Evolutionary conservation across 2,797 vertebrate genomes (phyloP).

Genomic region (Tenualosa thibaudeaui): DNA sequence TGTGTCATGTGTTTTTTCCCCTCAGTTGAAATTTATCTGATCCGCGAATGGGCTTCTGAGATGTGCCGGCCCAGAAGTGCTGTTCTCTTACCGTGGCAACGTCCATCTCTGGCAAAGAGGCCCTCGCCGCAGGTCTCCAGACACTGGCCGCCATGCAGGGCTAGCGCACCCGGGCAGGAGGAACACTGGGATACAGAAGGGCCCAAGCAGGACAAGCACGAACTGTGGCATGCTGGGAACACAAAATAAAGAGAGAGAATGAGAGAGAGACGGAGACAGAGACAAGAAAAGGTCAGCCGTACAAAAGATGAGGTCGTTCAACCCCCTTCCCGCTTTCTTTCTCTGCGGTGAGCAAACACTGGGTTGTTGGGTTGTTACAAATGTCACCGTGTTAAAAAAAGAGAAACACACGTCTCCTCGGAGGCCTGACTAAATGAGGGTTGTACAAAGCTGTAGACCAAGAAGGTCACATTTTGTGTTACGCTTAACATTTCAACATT

Average conservation of each 20-base stretch:
- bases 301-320: neutral
- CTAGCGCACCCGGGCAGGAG: slow-evolving; percentile 69
- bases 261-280: neutral
- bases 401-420: neutral
- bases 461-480: slow-evolving; percentile 7
- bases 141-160: slow-evolving; percentile 79
- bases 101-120: slow-evolving; percentile 73
- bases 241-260: neutral
- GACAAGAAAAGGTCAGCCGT: neutral
- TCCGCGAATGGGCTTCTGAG: neutral
- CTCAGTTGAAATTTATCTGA: neutral
- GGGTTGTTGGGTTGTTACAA: neutral
- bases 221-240: slow-evolving; percentile 82
- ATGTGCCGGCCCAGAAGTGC: neutral
- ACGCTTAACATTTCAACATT: slow-evolving; percentile 13
- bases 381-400: neutral
- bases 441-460: neutral
- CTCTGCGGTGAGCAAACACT: neutral
- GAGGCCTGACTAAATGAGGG: neutral
- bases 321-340: neutral
- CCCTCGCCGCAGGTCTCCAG: slow-evolving; percentile 83
- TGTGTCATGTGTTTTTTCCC: neutral
- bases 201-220: slow-evolving; percentile 81
- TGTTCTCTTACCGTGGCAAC: slow-evolving; percentile 82
- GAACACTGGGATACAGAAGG: slow-evolving; percentile 80